phyloP scores from a whole-genome alignment of 1,140 invertebrate species.

The Drosophila insularis region DNA sequence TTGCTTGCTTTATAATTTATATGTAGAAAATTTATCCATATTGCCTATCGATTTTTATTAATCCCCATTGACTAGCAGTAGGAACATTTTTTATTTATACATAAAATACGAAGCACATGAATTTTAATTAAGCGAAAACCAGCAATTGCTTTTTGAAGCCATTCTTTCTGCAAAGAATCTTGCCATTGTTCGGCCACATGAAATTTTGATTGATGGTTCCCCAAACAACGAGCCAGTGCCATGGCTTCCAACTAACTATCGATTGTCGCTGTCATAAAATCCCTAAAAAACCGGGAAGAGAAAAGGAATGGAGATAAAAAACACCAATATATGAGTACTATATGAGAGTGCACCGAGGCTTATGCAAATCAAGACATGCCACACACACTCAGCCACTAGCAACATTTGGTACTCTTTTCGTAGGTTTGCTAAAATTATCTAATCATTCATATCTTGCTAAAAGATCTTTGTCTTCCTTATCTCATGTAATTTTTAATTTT shows the following conservation, averaged over 20 bases:
- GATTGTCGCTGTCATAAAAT: constrained; percentile 78
- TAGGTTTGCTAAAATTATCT: not conserved
- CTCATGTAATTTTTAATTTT: too few species aligned
- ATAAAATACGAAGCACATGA: constrained; percentile 66
- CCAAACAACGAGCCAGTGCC: constrained; percentile 34
- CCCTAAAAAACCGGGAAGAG: constrained; percentile 46
- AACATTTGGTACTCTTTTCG: not conserved
- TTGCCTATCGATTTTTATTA: constrained; percentile 46
- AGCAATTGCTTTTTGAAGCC: constrained; percentile 32
- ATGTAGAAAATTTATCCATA: not conserved
- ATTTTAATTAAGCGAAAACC: constrained; percentile 65
- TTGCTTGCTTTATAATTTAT: not conserved
- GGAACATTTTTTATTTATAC: constrained; percentile 51
- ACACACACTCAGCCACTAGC: constrained; percentile 29
- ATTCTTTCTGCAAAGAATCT: constrained; percentile 9
- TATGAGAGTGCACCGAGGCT: constrained; percentile 54
- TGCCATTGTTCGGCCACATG: constrained; percentile 63
- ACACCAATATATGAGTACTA: not conserved
- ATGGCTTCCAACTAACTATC: constrained; percentile 49
- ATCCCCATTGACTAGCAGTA: constrained; percentile 23
- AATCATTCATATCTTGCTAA: not conserved
- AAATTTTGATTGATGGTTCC: constrained; percentile 75
- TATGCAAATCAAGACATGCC: constrained; percentile 78
- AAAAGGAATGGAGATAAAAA: not conserved
- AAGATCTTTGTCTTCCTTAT: too few species aligned